These are phyloP conservation scores for Panurus biarmicus DNA, from an alignment of 2,113 vertebrate species.

Conservation along the genomic window DNA sequence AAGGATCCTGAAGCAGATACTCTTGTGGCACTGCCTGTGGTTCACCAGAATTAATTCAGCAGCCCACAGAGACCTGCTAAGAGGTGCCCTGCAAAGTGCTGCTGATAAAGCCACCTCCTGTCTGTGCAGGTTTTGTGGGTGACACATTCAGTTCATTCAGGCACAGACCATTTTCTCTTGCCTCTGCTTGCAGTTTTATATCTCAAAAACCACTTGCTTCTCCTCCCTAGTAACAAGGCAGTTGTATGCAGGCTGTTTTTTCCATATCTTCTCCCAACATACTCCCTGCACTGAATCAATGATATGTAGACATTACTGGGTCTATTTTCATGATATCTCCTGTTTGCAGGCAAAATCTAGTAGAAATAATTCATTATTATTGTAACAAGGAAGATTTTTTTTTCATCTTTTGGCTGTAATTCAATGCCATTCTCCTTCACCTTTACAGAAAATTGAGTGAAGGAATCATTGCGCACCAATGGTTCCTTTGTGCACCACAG, in stretches of 20 bases:
- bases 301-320: not conserved
- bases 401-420: not conserved
- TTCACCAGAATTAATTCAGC: not conserved
- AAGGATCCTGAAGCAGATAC: not conserved
- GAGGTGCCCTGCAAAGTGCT: not conserved
- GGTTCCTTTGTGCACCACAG: not conserved
- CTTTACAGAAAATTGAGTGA: not conserved
- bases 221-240: not conserved
- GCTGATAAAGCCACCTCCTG: not conserved
- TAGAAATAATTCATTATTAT: not conserved
- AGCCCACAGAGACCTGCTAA: not conserved
- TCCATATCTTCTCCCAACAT: not conserved
- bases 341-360: not conserved
- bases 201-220: not conserved
- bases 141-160: not conserved
- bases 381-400: not conserved
- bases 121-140: not conserved
- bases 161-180: not conserved
- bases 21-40: not conserved
- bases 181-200: not conserved
- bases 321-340: not conserved
- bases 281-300: not conserved
- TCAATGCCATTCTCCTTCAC: not conserved
- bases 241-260: not conserved
- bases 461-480: not conserved